Percentiles rank a stretch among this genome's conserved stretches.
Evolutionary conservation across 37 sponge, comb jelly and placozoan genomes (phyloP).

Genomic region (Trichoplax adhaerens): DNA sequence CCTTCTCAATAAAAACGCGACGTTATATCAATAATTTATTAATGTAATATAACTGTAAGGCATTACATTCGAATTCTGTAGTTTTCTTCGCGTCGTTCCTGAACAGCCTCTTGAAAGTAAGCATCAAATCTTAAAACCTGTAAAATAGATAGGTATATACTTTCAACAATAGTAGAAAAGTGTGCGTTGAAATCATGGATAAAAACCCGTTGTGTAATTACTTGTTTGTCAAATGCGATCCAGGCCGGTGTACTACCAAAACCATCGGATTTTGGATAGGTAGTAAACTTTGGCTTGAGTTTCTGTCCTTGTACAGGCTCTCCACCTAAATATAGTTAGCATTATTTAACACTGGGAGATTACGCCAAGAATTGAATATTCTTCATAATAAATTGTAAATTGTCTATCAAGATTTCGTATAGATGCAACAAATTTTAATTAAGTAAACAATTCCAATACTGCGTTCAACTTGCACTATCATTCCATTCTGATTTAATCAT

Average conservation of each 20-base stretch:
- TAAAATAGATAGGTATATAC: conserved; percentile 6
- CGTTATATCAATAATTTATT: too few species aligned
- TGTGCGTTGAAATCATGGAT: not conserved
- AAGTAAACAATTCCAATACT: conserved; percentile 10
- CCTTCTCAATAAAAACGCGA: too few species aligned
- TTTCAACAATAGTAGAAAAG: not conserved
- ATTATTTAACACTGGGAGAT: not conserved
- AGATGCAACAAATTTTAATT: not conserved
- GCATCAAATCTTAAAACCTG: conserved; percentile 73
- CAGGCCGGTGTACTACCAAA: conserved; percentile 64
- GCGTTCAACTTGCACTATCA: conserved; percentile 14
- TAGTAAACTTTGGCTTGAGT: conserved; percentile 26
- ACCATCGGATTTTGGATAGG: conserved; percentile 68
- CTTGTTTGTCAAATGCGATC: conserved; percentile 93
- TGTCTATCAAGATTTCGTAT: not conserved
- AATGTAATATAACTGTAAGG: too few species aligned
- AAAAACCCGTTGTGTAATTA: not conserved
- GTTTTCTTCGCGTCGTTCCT: conserved; percentile 75
- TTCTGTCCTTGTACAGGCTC: conserved; percentile 44
- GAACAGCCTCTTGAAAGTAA: conserved; percentile 89
- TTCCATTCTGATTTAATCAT: not conserved
- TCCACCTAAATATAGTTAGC: conserved; percentile 15
- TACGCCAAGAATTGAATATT: not conserved
- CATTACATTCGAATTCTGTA: conserved; percentile 59
- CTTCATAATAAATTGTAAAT: not conserved